Evolutionary conservation across 2,113 vertebrate species (phyloP).

Genomic region (Spermophilus dauricus): DNA sequence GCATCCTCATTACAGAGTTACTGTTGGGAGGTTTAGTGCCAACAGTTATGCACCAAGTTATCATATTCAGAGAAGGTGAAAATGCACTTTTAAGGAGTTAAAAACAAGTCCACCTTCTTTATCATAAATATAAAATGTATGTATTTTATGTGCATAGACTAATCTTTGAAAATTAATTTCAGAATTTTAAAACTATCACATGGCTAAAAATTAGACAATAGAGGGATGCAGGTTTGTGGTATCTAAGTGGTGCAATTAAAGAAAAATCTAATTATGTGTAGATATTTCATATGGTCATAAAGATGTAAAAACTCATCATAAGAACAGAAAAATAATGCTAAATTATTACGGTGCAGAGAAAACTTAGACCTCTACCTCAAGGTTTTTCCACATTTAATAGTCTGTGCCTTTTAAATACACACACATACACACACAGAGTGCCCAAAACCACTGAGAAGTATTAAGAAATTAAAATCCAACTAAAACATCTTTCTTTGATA

Average conservation of each 20-base stretch:
- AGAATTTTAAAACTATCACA: conserved; percentile 66
- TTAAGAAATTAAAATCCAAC: conserved; percentile 68
- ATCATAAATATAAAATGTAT: conserved; percentile 79
- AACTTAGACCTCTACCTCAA: conserved; percentile 68
- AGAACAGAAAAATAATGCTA: conserved; percentile 80
- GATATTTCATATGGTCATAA: conserved; percentile 75
- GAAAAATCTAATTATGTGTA: conserved; percentile 75
- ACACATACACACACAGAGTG: conserved; percentile 80
- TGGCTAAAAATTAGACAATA: conserved; percentile 75
- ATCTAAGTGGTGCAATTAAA: conserved; percentile 74
- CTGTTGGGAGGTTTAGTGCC: conserved; percentile 84
- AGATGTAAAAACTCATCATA: conserved; percentile 68
- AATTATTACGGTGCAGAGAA: conserved; percentile 71
- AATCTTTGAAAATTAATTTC: conserved; percentile 78
- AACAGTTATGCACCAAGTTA: conserved; percentile 85
- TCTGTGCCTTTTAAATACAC: conserved; percentile 76
- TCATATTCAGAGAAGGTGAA: conserved; percentile 82
- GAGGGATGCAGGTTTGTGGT: conserved; percentile 79
- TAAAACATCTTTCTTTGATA: conserved; percentile 76
- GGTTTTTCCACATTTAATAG: conserved; percentile 79
- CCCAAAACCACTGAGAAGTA: conserved; percentile 76
- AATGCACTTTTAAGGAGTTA: conserved; percentile 73
- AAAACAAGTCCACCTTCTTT: conserved; percentile 72
- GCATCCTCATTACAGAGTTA: conserved; percentile 91
- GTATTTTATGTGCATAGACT: conserved; percentile 81